Conservation (phyloP, 2,888 invertebrate species). For the Cordilura impudica region DNA sequence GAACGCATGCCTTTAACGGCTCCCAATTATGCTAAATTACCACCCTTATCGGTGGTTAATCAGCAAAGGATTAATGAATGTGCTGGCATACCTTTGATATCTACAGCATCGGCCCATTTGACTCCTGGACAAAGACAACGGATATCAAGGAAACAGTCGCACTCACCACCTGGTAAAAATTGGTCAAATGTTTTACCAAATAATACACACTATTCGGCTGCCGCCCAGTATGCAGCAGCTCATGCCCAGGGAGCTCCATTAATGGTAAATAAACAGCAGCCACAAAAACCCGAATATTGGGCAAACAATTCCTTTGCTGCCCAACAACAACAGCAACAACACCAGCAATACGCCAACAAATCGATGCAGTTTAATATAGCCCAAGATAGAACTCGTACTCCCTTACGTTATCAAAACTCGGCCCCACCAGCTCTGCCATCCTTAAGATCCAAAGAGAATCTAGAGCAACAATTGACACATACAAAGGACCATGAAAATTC, state of each 20-base stretch:
- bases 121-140: slow-evolving; percentile 76
- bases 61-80: slow-evolving; percentile 81
- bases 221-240: slow-evolving; percentile 79
- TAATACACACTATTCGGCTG: slow-evolving; percentile 47
- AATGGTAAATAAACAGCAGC: slow-evolving; percentile 79
- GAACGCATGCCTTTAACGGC: slow-evolving; percentile 51
- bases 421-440: slow-evolving; percentile 67
- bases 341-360: slow-evolving; percentile 23
- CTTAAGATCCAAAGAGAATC: slow-evolving; percentile 63
- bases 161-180: slow-evolving; percentile 60
- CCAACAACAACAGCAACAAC: slow-evolving; percentile 15
- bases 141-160: slow-evolving; percentile 68
- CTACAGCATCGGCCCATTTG: slow-evolving; percentile 83
- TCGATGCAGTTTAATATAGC: slow-evolving; percentile 42
- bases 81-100: slow-evolving; percentile 89
- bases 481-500: slow-evolving; percentile 34
- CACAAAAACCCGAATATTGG: slow-evolving; percentile 51
- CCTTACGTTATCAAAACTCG: slow-evolving; percentile 72
- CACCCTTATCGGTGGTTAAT: slow-evolving; percentile 68
- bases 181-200: slow-evolving; percentile 38
- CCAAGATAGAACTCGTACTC: slow-evolving; percentile 67
- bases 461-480: slow-evolving; percentile 22
- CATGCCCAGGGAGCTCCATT: slow-evolving; percentile 92
- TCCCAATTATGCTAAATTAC: slow-evolving; percentile 68
- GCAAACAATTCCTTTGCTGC: not conserved